Evolutionary conservation across 2,888 invertebrate genomes (phyloP).

Genomic region (Agrochola lychnidis): DNA sequence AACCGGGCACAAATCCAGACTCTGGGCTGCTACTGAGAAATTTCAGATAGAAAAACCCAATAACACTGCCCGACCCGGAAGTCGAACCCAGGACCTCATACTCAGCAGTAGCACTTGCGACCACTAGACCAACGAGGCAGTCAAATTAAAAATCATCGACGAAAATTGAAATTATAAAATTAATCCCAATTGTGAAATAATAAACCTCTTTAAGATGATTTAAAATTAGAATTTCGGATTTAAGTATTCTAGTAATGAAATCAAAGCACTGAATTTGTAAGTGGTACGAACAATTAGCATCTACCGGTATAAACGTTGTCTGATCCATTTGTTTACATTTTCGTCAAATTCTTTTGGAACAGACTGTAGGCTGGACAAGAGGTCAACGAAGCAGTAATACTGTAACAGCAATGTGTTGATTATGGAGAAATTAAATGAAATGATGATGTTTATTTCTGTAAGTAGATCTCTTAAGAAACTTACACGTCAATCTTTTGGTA

Average conservation of each 20-base stretch:
- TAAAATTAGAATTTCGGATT: not conserved
- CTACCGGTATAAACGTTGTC: not conserved
- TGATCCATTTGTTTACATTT: not conserved
- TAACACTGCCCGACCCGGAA: too few relatives aligned
- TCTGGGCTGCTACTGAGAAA: too few relatives aligned
- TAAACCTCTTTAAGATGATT: not conserved
- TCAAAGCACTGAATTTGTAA: not conserved
- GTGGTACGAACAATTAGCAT: not conserved
- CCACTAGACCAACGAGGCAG: too few relatives aligned
- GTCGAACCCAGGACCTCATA: too few relatives aligned
- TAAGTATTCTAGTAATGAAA: not conserved
- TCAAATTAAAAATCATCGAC: too few relatives aligned
- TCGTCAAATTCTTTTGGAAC: not conserved
- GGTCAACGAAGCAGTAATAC: not conserved
- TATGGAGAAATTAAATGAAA: too few relatives aligned
- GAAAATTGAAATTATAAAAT: not conserved
- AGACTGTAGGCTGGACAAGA: not conserved
- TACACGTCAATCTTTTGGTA: too few relatives aligned
- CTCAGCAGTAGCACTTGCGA: too few relatives aligned
- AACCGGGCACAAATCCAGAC: too few relatives aligned
- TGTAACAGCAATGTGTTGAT: not conserved
- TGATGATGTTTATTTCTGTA: too few relatives aligned
- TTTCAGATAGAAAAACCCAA: too few relatives aligned
- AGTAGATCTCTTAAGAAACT: too few relatives aligned
- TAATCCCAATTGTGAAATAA: not conserved